Conservation (phyloP, 2,888 invertebrate species). For the Onchidella celtica region DNA sequence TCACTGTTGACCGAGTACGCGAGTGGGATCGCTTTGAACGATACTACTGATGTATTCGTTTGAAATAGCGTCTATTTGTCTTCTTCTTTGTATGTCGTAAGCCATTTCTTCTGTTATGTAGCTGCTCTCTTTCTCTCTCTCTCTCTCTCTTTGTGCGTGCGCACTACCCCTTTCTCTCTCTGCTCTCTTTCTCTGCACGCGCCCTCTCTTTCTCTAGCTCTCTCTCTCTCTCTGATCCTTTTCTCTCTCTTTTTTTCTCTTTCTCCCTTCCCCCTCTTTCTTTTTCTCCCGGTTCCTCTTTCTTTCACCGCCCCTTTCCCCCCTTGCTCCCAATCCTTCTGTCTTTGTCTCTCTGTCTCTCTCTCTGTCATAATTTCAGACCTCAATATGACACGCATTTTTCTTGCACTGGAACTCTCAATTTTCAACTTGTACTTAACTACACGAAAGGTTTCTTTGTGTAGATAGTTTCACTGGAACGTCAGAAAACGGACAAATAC, state of each 20-base stretch:
- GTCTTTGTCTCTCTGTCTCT: not conserved
- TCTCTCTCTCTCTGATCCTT: not conserved
- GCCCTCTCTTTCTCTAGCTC: too few relatives aligned
- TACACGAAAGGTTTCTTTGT: too few relatives aligned
- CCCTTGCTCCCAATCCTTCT: too few relatives aligned
- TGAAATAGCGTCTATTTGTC: too few relatives aligned
- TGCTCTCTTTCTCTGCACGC: too few relatives aligned
- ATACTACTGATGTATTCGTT: too few relatives aligned
- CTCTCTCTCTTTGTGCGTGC: not conserved
- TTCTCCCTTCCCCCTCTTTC: not conserved
- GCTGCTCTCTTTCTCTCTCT: not conserved
- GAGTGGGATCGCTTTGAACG: too few relatives aligned
- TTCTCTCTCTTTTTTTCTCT: not conserved
- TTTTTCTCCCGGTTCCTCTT: not conserved
- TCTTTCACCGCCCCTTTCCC: too few relatives aligned
- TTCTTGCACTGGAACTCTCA: not conserved
- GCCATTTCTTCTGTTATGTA: not conserved
- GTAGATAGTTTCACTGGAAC: too few relatives aligned
- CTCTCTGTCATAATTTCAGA: not conserved
- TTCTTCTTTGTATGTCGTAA: too few relatives aligned
- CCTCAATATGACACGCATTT: not conserved
- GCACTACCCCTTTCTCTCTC: not conserved
- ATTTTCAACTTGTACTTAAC: not conserved
- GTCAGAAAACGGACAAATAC: too few relatives aligned
- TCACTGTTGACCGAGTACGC: too few relatives aligned